These are phyloP conservation scores for Spondyliosoma cantharus DNA, from an alignment of 2,797 vertebrate genomes.

Conservation along the genomic window DNA sequence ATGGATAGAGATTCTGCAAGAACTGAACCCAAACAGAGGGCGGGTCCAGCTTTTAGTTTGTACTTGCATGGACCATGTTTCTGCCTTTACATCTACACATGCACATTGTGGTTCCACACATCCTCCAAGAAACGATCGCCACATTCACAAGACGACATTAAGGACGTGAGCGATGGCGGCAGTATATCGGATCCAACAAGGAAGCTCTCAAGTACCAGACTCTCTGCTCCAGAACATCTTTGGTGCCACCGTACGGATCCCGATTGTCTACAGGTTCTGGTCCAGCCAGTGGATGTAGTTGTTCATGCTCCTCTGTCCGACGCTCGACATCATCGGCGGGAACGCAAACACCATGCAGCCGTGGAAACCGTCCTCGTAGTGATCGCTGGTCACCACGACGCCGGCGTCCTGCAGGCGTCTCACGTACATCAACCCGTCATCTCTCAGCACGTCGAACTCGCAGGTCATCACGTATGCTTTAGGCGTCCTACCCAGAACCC, in stretches of 20 bases:
- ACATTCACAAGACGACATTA: neutral
- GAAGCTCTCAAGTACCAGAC: constrained; percentile 3
- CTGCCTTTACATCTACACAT: no score
- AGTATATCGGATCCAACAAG: neutral
- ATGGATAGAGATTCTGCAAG: no score
- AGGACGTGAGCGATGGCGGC: neutral
- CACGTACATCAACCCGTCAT: constrained; percentile 95
- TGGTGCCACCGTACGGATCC: neutral
- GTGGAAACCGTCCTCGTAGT: constrained; percentile 94
- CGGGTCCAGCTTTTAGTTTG: no score
- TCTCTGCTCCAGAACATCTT: neutral
- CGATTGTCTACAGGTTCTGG: constrained; percentile 86
- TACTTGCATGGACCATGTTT: no score
- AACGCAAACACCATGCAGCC: constrained; percentile 93
- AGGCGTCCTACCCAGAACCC: constrained; percentile 84
- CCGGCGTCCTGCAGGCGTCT: constrained; percentile 88
- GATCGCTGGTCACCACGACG: constrained; percentile 89
- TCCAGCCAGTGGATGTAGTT: constrained; percentile 92
- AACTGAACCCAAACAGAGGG: no score
- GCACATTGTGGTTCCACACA: neutral
- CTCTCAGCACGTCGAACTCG: constrained; percentile 94
- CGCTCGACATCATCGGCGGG: constrained; percentile 87
- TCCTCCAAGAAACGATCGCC: neutral
- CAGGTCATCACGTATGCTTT: constrained; percentile 94
- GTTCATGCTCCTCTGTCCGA: constrained; percentile 87